A percentile compares a stretch with the other conserved stretches of the same genome.
phyloP scores from a whole-genome alignment of 2,888 invertebrate species.

The Harmothoe impar region DNA sequence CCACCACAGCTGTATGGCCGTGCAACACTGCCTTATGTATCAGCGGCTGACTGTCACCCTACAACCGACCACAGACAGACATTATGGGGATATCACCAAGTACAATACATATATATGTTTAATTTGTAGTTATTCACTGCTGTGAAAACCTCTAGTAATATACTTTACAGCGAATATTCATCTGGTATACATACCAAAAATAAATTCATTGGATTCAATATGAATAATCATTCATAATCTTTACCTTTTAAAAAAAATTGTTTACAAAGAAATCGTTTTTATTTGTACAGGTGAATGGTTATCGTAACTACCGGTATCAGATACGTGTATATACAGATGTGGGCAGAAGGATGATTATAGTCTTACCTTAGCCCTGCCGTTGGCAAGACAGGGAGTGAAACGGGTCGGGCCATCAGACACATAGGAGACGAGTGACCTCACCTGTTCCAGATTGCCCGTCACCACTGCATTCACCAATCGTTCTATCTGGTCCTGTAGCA shows the following conservation, averaged over 20 bases:
- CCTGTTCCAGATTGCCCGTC: slow-evolving; percentile 73
- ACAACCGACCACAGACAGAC: background rate
- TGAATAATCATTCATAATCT: too few species aligned
- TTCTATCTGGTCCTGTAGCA: slow-evolving; percentile 74
- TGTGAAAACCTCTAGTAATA: too few species aligned
- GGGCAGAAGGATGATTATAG: too few species aligned
- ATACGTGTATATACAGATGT: too few species aligned
- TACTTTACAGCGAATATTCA: too few species aligned
- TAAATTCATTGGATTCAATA: too few species aligned
- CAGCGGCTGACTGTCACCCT: slow-evolving; percentile 78
- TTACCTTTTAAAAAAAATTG: too few species aligned
- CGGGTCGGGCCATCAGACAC: background rate
- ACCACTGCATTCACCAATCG: slow-evolving; percentile 75
- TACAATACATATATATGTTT: background rate
- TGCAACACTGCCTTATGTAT: slow-evolving; percentile 78
- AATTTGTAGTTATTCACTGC: background rate
- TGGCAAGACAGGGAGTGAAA: slow-evolving; percentile 71
- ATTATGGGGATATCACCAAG: background rate
- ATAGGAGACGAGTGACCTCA: slow-evolving; percentile 73
- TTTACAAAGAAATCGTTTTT: too few species aligned
- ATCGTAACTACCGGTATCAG: too few species aligned
- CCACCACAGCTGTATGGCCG: slow-evolving; percentile 72
- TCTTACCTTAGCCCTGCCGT: slow-evolving; percentile 71
- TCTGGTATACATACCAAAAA: too few species aligned
- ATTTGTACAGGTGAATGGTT: too few species aligned